These are phyloP conservation scores for Cheilosia scutellata DNA, from an alignment of 2,888 invertebrate species.

Conservation along the genomic window DNA sequence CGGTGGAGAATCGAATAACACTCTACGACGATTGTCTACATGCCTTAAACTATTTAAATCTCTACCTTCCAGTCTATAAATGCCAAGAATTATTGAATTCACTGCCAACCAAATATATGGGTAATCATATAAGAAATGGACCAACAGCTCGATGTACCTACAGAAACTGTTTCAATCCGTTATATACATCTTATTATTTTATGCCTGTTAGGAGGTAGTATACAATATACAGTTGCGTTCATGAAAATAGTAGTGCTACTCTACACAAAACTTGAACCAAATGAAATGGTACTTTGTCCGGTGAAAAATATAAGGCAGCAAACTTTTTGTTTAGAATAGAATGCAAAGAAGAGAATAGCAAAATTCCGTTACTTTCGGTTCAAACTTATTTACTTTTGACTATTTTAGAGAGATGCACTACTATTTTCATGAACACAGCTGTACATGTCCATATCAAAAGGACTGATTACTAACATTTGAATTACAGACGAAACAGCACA, in stretches of 20 bases:
- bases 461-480: not conserved
- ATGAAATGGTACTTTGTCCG: no score
- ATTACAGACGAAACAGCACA: constrained; percentile 80
- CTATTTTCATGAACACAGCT: no score
- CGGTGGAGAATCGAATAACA: constrained; percentile 80
- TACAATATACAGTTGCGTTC: no score
- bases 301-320: no score
- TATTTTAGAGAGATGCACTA: no score
- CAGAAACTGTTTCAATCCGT: constrained; percentile 80
- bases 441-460: no score
- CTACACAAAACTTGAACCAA: no score
- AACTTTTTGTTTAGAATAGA: no score
- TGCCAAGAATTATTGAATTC: constrained; percentile 78
- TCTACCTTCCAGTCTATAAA: constrained; percentile 80
- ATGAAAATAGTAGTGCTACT: no score
- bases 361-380: no score
- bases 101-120: constrained; percentile 81
- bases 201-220: constrained; percentile 82
- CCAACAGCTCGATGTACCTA: constrained; percentile 82
- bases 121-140: constrained; percentile 81
- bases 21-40: constrained; percentile 82
- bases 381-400: no score
- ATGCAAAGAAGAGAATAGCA: no score
- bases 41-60: constrained; percentile 80
- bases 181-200: constrained; percentile 83